Base-by-base conservation (phyloP, 2,797 vertebrate genomes). In the Mormyrops boulengeri region DNA sequence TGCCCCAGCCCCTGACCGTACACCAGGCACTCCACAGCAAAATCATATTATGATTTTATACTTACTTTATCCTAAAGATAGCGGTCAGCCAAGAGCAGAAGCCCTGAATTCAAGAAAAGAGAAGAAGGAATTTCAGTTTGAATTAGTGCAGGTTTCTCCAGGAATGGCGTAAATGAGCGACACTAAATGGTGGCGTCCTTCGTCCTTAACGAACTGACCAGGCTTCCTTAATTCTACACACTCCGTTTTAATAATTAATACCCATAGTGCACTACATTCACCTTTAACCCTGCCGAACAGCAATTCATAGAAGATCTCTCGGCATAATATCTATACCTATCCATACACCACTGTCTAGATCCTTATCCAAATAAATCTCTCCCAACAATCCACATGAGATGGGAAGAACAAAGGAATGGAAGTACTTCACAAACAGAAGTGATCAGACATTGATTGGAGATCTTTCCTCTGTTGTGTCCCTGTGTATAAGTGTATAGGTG, bases 31-130 rank as follows among this genome's bases (percentile, higher is more conserved):
- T 62, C 80, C 55, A 17, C 12, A 3, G 41, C 44, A 60, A 89
- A 41, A 8, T 57, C 52, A 87, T 19, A 12, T 0, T 38, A 60
- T 50, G 89, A 91, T 11, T 62, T 84, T 34, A 4, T 91, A 97
- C 98, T 98, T 95, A 99, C 98, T 99, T 99, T 97, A 99, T 99
- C 96, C 98, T 97, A 95, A 99, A 99, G 95, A 99, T 99, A 52
- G 98, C 98, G 0, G 98, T 99, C 93, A 99, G 94, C 98, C 98
- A 99, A 90, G 98, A 99, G 92, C 98, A 99, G 95, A 99, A 99
- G 88, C 97, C 98, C 98, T 99, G 93, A 50, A 88, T 84, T 0
- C 26, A 41, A 44, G 73, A 69, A 50, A 69, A 50, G 47, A 49
- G 80, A 80, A 90, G 11, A 44, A 82, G 12, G 85, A 4, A 77